phyloP scores from a whole-genome alignment of 1,140 invertebrate species.

The Euwallacea similis region DNA sequence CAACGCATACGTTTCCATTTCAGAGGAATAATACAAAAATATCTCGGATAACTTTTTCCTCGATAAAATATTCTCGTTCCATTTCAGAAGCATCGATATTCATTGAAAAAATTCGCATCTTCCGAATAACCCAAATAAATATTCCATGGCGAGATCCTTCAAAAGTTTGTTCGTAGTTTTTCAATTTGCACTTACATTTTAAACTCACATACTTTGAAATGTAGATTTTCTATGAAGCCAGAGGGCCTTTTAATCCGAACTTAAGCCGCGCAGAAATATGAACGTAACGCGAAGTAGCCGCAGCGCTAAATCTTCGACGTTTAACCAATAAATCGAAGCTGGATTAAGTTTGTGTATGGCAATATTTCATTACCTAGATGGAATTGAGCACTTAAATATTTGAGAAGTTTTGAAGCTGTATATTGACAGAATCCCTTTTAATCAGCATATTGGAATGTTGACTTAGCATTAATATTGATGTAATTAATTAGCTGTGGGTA shows the following conservation, averaged over 20 bases:
- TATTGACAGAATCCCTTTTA: too few relatives aligned
- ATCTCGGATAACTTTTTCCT: slow-evolving; percentile 17
- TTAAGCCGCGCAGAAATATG: too few relatives aligned
- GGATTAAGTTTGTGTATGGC: too few relatives aligned
- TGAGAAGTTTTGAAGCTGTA: not conserved
- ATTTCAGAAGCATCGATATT: slow-evolving; percentile 22
- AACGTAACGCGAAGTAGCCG: too few relatives aligned
- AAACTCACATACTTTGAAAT: slow-evolving; percentile 13
- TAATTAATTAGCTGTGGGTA: too few relatives aligned
- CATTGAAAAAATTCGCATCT: slow-evolving; percentile 18
- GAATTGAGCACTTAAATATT: too few relatives aligned
- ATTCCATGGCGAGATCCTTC: slow-evolving; percentile 18
- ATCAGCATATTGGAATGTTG: too few relatives aligned
- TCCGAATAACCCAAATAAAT: slow-evolving; percentile 23
- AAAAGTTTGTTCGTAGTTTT: slow-evolving; percentile 27
- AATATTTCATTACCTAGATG: too few relatives aligned
- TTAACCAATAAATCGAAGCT: too few relatives aligned
- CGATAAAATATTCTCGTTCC: slow-evolving; percentile 30
- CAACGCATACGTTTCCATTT: slow-evolving; percentile 10
- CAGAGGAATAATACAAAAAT: slow-evolving; percentile 3
- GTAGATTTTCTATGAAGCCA: not conserved
- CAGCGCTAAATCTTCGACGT: too few relatives aligned
- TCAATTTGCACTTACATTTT: slow-evolving; percentile 27
- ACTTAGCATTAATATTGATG: too few relatives aligned
- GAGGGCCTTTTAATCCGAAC: too few relatives aligned